Evolutionary conservation across 2,888 invertebrate species (phyloP), one percentile per base, ranked within the genome.

Genomic region (Hydropsyche betteni): DNA sequence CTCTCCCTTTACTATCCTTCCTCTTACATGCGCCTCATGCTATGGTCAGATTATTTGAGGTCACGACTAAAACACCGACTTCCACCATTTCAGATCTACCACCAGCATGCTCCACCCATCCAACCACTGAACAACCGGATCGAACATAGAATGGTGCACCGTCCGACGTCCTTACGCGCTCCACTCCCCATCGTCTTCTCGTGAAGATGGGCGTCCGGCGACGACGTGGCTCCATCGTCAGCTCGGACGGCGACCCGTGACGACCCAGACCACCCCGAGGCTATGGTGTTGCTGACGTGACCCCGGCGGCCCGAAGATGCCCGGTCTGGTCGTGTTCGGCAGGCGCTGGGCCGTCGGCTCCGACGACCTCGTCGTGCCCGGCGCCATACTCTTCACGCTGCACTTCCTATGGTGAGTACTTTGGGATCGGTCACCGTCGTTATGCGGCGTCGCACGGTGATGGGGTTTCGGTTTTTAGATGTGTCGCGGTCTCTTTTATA

Each of bases 261-360:
- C 44, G 14, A 53, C 34, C 51, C 50, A 24, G 33, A 44, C 34
- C 33, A 34, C 55, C 50, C 51, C 33, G 51, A 44, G 61, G 38
- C 16, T 44, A 24, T 51, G 68, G 14, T n/a, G 74, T 24, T 14
- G 68, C 33, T 51, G 61, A 58, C 24, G 64, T 64, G 64, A 64
- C 64, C 64, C 80, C 34, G 36, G 36, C n/a, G 58, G 58, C 64
- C 33, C 16, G 61, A 50, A 58, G 36, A 95, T 95, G 95, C 95
- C 95, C 80, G 95, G 95, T 80, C 90, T 95, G 82, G 92, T 95
- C 81, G 93, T 93, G 80, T 95, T 95, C 85, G 89, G 92, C 82
- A 89, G 95, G 81, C 90, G 95, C 81, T 95, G 95, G 95, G 92
- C 94, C 83, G 94, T 94, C 80, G 95, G 95, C 80, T 94, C 94